Base-by-base conservation (phyloP, 2,797 vertebrate species). In the Vespertilio murinus region DNA sequence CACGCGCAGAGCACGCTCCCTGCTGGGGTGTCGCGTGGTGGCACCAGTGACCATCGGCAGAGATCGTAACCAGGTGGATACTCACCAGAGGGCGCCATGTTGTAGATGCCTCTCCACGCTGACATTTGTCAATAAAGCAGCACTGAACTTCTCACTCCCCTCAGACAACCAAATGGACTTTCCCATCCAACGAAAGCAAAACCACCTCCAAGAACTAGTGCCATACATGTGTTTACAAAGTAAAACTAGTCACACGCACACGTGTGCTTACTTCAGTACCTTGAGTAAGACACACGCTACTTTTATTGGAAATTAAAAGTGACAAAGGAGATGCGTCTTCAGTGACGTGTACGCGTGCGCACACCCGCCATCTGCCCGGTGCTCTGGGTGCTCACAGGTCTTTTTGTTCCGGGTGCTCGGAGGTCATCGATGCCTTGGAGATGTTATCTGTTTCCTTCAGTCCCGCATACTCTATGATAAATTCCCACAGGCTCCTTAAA, bases 401-500 rank as follows among this genome's bases (percentile, higher is more conserved):
- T 54, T 42, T 90, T 87, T 81, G 56, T 89, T 38, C 77, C n/a
- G n/a, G n/a, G n/a, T n/a, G n/a, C n/a, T n/a, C n/a, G n/a, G n/a
- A n/a, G n/a, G n/a, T n/a, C n/a, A n/a, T n/a, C n/a, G n/a, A n/a
- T n/a, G n/a, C 20, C 77, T 67, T 42, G 30, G 61, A 70, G 25
- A 10, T 28, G 0, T 10, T 22, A 79, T 94, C 88, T 35, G 38
- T 8, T 12, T 95, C 88, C 89, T 94, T 88, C 30, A 69, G 33
- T 45, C 82, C 69, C 3, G 96, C 42, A 54, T 96, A 45, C 54
- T 23, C 4, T 1, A 78, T 35, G 71, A 93, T 82, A 81, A 97
- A 82, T 1, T 80, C 12, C 83, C 47, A 96, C 12, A 96, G n/a
- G 3, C 35, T 18, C 92, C 96, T 97, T 89, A 90, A 97, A 96